Evolutionary conservation across 2,113 vertebrate genomes (phyloP).

Genomic region (Pomatostomus ruficeps): DNA sequence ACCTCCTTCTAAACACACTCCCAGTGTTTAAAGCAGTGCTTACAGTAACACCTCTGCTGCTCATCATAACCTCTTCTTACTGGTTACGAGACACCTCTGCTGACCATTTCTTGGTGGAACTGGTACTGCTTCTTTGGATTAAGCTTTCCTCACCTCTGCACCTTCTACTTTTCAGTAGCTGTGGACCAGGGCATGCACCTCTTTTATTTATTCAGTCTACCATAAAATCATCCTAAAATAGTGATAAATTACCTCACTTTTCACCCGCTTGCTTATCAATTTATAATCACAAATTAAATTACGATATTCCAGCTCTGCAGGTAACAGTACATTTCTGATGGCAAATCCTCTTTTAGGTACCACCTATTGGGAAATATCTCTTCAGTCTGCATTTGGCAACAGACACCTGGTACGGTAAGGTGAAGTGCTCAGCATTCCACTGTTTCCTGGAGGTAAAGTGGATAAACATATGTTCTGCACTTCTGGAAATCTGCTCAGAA

Average conservation of each 20-base stretch:
- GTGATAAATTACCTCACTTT: not conserved
- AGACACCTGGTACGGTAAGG: not conserved
- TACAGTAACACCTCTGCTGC: not conserved
- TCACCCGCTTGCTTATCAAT: not conserved
- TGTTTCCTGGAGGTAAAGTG: not conserved
- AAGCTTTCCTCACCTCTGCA: not conserved
- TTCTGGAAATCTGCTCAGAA: not conserved
- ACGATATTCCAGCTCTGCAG: not conserved
- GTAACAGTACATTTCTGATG: not conserved
- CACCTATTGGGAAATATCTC: not conserved
- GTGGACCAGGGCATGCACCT: not conserved
- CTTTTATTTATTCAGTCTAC: not conserved
- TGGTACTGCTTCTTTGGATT: not conserved
- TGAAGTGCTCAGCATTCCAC: not conserved
- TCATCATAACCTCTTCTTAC: not conserved
- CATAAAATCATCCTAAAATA: not conserved
- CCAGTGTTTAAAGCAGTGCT: not conserved
- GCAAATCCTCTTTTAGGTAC: not conserved
- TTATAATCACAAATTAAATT: not conserved
- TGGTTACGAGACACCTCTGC: not conserved
- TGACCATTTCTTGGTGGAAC: not conserved
- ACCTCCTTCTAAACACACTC: not conserved
- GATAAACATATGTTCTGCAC: not conserved
- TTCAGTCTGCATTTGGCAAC: not conserved
- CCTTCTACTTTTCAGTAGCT: not conserved